These are phyloP conservation scores for Sternotherus odoratus DNA, from an alignment of 2,797 vertebrate species.

Conservation along the genomic window DNA sequence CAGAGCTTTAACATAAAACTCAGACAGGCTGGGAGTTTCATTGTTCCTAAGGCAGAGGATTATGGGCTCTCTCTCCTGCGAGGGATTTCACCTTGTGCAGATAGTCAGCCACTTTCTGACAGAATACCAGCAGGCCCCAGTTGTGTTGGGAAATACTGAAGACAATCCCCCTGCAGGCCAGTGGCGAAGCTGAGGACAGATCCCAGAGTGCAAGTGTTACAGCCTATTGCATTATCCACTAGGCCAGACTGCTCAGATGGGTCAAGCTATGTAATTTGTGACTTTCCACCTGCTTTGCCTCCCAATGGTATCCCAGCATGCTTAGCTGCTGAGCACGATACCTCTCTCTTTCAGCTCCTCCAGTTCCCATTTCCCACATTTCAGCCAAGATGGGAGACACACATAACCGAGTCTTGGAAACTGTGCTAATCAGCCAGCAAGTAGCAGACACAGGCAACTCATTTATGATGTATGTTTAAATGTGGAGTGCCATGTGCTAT, in stretches of 20 bases:
- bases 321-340: not conserved
- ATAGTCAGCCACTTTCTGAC: not conserved
- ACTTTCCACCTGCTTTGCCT: not conserved
- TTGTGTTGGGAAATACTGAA: not conserved
- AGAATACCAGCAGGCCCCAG: not conserved
- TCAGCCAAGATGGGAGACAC: not conserved
- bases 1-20: not conserved
- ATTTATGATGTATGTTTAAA: not conserved
- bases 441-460: not conserved
- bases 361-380: not conserved
- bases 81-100: not conserved
- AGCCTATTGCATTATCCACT: not conserved
- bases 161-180: not conserved
- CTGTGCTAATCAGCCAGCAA: not conserved
- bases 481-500: accelerated
- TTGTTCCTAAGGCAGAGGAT: not conserved
- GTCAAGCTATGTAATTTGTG: not conserved
- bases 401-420: not conserved
- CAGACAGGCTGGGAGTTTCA: no score
- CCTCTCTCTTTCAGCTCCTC: not conserved
- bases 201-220: not conserved
- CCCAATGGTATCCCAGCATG: not conserved
- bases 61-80: not conserved
- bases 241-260: not conserved
- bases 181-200: not conserved